phyloP scores from a whole-genome alignment of 2,888 invertebrate species.

The Strigamia transsilvanica region DNA sequence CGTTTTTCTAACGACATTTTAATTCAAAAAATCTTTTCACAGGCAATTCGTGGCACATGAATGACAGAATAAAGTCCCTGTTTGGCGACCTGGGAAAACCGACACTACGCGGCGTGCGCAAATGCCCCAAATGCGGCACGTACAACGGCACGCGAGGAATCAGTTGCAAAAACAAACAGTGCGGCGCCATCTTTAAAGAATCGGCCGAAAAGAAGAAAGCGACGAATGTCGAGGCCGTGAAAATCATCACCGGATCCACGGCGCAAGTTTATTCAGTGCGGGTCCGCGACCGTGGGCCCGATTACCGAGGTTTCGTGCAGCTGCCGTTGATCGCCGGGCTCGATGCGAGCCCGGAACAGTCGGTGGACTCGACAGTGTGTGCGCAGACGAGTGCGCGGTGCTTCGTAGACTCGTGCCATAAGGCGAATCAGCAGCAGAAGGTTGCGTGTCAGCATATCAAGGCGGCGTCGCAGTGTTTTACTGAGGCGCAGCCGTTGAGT shows the following conservation, averaged over 20 bases:
- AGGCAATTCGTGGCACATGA: neutral
- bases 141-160: slow-evolving; percentile 79
- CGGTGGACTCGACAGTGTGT: slow-evolving; percentile 63
- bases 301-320: slow-evolving; percentile 78
- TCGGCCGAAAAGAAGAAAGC: slow-evolving; percentile 68
- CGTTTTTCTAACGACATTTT: neutral
- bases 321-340: slow-evolving; percentile 63
- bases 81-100: slow-evolving; percentile 72
- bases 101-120: slow-evolving; percentile 75
- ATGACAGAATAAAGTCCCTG: slow-evolving; percentile 60
- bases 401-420: slow-evolving; percentile 64
- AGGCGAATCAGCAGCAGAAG: slow-evolving; percentile 53
- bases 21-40: neutral
- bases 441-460: slow-evolving; percentile 72
- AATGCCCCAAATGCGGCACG: slow-evolving; percentile 78
- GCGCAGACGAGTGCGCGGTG: slow-evolving; percentile 60
- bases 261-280: slow-evolving; percentile 73
- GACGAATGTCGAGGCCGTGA: slow-evolving; percentile 72
- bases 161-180: slow-evolving; percentile 76
- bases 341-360: slow-evolving; percentile 58
- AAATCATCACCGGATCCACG: slow-evolving; percentile 72
- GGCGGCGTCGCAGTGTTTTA: slow-evolving; percentile 71
- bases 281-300: slow-evolving; percentile 74
- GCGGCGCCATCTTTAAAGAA: slow-evolving; percentile 71
- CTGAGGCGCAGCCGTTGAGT: slow-evolving; percentile 71